These are phyloP conservation scores for Ciconia maguari DNA, from an alignment of 2,113 vertebrate species.

Conservation along the genomic window DNA sequence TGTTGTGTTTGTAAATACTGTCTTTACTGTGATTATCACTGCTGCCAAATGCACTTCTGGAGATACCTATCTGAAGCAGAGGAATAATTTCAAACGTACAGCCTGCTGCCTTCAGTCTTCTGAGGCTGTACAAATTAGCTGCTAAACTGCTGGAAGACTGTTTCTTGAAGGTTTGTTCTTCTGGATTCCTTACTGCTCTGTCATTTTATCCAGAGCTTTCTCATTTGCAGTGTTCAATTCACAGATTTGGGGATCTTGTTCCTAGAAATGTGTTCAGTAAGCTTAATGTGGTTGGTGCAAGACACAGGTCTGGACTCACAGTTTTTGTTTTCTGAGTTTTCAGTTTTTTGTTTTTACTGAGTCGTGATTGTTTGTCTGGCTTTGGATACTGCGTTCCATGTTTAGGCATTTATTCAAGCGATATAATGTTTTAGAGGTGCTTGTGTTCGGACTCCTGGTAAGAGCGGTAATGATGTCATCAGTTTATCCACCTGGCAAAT, in stretches of 20 bases:
- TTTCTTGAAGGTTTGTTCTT: not conserved
- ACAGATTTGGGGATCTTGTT: not conserved
- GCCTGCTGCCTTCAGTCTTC: not conserved
- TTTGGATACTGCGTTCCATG: not conserved
- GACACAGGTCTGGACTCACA: not conserved
- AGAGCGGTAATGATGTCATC: not conserved
- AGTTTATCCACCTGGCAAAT: not conserved
- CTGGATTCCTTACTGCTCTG: not conserved
- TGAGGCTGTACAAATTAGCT: not conserved
- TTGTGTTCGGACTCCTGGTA: too few species aligned
- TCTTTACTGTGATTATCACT: not conserved
- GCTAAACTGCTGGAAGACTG: not conserved
- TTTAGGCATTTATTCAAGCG: not conserved
- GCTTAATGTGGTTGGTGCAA: not conserved
- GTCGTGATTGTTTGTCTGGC: not conserved
- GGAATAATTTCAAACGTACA: not conserved
- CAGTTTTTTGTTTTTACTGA: not conserved
- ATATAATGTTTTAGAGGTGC: not conserved
- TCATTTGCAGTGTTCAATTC: not conserved
- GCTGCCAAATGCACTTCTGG: not conserved
- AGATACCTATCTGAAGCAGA: not conserved
- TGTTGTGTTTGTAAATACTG: not conserved
- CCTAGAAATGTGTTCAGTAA: not conserved
- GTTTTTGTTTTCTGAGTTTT: not conserved
- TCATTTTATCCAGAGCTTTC: not conserved